A percentile compares a stretch with the other conserved stretches of the same genome.
Conservation (phyloP, 2,113 vertebrate species). For the Oostethus manadensis region DNA sequence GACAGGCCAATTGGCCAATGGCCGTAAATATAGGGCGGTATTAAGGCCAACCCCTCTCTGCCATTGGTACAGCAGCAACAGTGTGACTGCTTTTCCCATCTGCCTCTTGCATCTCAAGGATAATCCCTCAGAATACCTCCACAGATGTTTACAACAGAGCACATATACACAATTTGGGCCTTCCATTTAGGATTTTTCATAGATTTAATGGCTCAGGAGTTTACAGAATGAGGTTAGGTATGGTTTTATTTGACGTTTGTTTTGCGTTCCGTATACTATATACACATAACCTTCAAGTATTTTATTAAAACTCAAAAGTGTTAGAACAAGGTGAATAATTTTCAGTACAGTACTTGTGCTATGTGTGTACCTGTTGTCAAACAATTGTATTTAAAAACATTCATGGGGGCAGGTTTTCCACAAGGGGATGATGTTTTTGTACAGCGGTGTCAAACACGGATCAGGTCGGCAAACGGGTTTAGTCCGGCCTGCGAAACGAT, state of each 20-base stretch:
- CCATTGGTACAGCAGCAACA: constrained; percentile 49
- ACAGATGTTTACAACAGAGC: constrained; percentile 64
- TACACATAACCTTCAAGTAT: no score
- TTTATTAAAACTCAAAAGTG: neutral
- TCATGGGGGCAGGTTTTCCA: constrained; percentile 41
- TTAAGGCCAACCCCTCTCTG: constrained; percentile 33
- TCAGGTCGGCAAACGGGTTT: no score
- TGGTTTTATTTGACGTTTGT: constrained; percentile 1
- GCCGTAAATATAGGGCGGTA: constrained; percentile 55
- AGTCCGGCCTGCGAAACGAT: no score
- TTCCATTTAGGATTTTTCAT: neutral
- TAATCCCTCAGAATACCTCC: constrained; percentile 73
- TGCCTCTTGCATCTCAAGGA: constrained; percentile 68
- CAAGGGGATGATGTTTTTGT: constrained; percentile 55
- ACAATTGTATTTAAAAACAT: constrained; percentile 3
- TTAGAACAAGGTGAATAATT: constrained; percentile 1
- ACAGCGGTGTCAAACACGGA: no score
- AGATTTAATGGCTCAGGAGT: neutral
- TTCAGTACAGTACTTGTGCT: neutral
- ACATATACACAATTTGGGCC: constrained; percentile 15
- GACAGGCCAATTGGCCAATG: constrained; percentile 54
- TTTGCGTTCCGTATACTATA: neutral
- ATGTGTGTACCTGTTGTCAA: neutral
- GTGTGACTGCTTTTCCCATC: constrained; percentile 62
- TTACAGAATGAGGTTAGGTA: neutral